A percentile compares a stretch with the other conserved stretches of the same genome.
These are phyloP conservation scores for Orientallactaga sibirica DNA, from an alignment of 2,797 vertebrate species.

Conservation along the genomic window DNA sequence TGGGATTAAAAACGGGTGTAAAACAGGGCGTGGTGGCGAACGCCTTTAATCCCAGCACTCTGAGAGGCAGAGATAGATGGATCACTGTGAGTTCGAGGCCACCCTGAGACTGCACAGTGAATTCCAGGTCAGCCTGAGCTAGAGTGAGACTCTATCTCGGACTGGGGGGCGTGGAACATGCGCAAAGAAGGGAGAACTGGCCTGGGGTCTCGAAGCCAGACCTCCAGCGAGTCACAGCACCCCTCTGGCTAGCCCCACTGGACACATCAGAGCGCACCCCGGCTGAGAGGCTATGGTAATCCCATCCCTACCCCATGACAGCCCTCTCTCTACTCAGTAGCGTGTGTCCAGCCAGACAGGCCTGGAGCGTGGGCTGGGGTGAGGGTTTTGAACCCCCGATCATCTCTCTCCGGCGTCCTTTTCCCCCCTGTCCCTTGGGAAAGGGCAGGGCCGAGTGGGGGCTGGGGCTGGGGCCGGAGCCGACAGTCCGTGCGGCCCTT, in stretches of 20 bases:
- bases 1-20: background rate
- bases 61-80: no score
- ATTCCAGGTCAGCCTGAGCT: no score
- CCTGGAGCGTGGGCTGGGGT: conserved; percentile 61
- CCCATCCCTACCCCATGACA: conserved; percentile 59
- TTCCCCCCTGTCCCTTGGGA: background rate
- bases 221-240: background rate
- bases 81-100: no score
- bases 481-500: background rate
- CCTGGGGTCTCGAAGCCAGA: background rate
- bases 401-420: background rate
- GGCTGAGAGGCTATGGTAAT: background rate
- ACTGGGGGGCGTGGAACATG: background rate
- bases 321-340: conserved; percentile 65
- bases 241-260: background rate
- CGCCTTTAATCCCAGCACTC: no score
- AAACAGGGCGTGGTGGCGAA: no score
- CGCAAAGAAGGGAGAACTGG: background rate
- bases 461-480: background rate
- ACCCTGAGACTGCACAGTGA: no score
- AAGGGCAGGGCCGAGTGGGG: background rate
- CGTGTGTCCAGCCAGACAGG: background rate
- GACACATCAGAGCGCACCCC: background rate
- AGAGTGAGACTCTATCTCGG: no score
- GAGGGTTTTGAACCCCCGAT: background rate